phyloP scores from a whole-genome alignment of 2,797 vertebrate species.

The Sebastes nivosus region DNA sequence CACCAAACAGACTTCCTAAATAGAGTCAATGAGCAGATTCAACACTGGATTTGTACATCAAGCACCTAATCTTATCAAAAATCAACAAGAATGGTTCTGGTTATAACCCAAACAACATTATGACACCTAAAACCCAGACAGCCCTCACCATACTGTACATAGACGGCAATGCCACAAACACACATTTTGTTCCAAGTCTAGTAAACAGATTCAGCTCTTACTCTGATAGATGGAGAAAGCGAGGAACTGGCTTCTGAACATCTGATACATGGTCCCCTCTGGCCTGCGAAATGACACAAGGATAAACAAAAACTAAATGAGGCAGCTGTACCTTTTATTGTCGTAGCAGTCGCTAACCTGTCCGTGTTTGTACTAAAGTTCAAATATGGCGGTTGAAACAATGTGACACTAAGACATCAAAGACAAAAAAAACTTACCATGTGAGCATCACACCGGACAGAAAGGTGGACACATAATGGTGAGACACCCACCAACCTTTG shows the following conservation, averaged over 20 bases:
- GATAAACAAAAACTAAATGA: neutral
- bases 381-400: neutral
- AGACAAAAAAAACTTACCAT: conserved; percentile 86
- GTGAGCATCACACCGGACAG: conserved; percentile 98
- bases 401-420: neutral
- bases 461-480: conserved; percentile 97
- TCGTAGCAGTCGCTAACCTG: neutral
- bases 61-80: neutral
- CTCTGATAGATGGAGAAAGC: conserved; percentile 99
- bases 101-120: neutral
- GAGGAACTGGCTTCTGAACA: conserved; percentile 96
- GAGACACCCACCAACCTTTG: conserved; percentile 99
- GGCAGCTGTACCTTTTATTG: neutral
- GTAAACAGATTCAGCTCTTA: conserved; percentile 72
- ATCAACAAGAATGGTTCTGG: neutral
- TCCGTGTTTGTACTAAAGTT: neutral
- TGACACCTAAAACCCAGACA: neutral
- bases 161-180: neutral
- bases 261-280: conserved; percentile 95
- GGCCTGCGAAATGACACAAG: conserved; percentile 83
- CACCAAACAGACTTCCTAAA: too few species aligned
- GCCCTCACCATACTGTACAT: neutral
- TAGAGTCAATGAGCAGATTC: neutral
- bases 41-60: neutral
- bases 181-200: neutral